Evolutionary conservation across 2,888 invertebrate genomes (phyloP).

Genomic region (Lithosia quadra): DNA sequence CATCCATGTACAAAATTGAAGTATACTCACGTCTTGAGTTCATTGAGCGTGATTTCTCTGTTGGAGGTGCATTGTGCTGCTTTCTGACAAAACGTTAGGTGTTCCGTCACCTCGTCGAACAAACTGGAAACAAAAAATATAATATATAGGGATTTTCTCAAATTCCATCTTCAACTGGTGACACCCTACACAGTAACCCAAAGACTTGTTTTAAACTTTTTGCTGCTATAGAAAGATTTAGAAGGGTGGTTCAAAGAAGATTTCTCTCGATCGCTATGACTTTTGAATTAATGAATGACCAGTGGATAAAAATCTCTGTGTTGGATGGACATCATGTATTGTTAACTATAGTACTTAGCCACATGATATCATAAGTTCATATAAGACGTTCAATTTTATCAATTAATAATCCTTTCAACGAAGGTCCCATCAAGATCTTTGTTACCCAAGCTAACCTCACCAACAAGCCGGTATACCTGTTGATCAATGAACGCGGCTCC

Average conservation of each 20-base stretch:
- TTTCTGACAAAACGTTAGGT: conserved; percentile 91
- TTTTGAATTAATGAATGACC: background rate
- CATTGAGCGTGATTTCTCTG: conserved; percentile 89
- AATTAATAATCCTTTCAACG: too few species aligned
- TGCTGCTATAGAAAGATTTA: background rate
- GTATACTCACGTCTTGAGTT: conserved; percentile 88
- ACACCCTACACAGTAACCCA: background rate
- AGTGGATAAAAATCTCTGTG: background rate
- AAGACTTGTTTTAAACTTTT: too few species aligned
- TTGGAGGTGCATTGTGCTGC: conserved; percentile 90
- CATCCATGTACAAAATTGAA: conserved; percentile 2
- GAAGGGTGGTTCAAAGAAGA: background rate
- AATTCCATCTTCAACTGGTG: background rate
- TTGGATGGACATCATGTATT: too few species aligned
- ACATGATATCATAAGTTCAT: too few species aligned
- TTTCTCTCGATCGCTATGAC: background rate
- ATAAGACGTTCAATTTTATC: too few species aligned
- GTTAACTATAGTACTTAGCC: too few species aligned
- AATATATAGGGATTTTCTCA: background rate
- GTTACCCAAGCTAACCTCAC: too few species aligned
- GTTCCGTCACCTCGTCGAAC: conserved; percentile 91
- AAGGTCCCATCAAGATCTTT: too few species aligned
- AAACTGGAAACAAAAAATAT: conserved; percentile 70
- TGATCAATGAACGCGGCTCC: too few species aligned
- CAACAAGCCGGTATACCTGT: too few species aligned